Evolutionary conservation across 2,113 vertebrate species (phyloP).

Genomic region (Caracal caracal): DNA sequence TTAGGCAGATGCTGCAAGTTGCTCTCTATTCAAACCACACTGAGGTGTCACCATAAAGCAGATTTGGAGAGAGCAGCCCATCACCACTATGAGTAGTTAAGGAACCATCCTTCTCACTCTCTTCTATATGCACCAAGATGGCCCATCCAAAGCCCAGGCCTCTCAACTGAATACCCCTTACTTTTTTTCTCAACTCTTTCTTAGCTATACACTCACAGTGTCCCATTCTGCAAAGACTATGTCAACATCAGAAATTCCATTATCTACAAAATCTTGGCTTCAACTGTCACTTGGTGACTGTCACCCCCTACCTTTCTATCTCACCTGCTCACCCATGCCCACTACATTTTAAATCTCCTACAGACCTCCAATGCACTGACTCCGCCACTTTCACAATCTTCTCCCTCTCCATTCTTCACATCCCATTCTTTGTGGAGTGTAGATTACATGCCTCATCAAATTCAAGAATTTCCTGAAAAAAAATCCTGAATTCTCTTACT

Average conservation of each 20-base stretch:
- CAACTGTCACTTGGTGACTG: background rate
- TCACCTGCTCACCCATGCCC: background rate
- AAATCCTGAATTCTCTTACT: background rate
- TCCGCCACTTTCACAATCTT: background rate
- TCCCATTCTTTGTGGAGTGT: background rate
- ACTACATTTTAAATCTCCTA: background rate
- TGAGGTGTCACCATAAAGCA: background rate
- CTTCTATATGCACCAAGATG: background rate
- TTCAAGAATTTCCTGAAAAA: background rate
- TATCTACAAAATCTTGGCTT: background rate
- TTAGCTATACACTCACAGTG: background rate
- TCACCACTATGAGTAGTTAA: background rate
- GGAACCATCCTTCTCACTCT: background rate
- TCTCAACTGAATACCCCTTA: background rate
- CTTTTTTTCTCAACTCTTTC: background rate
- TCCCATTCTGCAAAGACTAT: background rate
- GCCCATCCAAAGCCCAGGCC: background rate
- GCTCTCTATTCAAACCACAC: background rate
- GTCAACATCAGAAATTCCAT: background rate
- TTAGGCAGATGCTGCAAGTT: background rate
- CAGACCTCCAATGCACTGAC: background rate
- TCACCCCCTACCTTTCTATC: background rate
- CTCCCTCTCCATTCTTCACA: background rate
- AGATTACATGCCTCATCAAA: background rate
- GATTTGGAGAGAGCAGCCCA: background rate